A percentile compares a stretch with the other conserved stretches of the same genome.
Conservation (phyloP, 2,797 vertebrate genomes). For the Hoplostethus mediterraneus region DNA sequence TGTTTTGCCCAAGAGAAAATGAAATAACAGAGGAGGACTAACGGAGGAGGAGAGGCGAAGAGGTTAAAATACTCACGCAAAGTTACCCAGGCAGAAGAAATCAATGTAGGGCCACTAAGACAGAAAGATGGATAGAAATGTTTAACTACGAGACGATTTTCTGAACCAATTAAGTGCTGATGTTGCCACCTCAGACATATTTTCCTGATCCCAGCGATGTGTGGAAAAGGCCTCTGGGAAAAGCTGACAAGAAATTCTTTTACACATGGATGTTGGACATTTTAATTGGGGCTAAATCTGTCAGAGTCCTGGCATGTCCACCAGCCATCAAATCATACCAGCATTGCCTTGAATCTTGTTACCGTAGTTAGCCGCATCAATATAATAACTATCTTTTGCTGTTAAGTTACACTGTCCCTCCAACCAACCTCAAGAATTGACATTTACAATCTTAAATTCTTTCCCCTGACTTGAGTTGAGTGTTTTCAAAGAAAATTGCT, state of each 20-base stretch:
- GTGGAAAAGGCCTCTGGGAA: conserved; percentile 53
- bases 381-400: conserved; percentile 12
- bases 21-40: neutral
- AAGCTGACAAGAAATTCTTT: conserved; percentile 57
- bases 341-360: conserved; percentile 25
- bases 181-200: conserved; percentile 59
- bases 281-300: conserved; percentile 74
- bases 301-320: conserved; percentile 39
- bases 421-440: neutral
- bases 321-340: conserved; percentile 27
- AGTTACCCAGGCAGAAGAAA: conserved; percentile 17
- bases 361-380: neutral
- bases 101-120: conserved; percentile 35
- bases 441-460: conserved; percentile 1
- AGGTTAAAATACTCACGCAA: conserved; percentile 23
- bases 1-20: neutral
- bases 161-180: conserved; percentile 75
- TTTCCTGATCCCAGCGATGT: conserved; percentile 42
- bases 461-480: no score
- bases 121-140: conserved; percentile 60
- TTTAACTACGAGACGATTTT: conserved; percentile 52
- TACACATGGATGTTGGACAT: conserved; percentile 49
- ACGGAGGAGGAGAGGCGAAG: conserved; percentile 13
- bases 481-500: neutral
- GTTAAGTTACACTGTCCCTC: neutral